These are phyloP conservation scores for Dinothrombium tinctorium DNA, from an alignment of 1,140 invertebrate species.

Conservation along the genomic window DNA sequence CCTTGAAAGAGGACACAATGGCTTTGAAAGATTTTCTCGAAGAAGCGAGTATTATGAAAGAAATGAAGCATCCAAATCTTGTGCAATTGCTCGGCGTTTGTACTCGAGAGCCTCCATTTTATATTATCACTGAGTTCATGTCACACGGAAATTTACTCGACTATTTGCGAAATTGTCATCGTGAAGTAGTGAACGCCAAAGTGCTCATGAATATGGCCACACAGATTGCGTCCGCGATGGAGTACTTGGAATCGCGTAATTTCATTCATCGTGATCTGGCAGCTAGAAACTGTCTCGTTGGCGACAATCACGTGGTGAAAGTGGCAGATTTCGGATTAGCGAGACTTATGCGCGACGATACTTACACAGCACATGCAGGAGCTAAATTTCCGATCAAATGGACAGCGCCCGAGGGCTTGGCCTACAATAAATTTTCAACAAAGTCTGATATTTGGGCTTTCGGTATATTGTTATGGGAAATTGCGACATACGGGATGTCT, in stretches of 20 bases:
- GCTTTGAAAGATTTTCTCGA: slow-evolving; percentile 95
- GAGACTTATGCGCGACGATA: slow-evolving; percentile 84
- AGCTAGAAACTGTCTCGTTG: slow-evolving; percentile 90
- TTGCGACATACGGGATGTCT: slow-evolving; percentile 95
- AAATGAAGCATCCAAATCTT: slow-evolving; percentile 96
- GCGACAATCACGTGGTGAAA: slow-evolving; percentile 77
- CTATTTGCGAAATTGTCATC: slow-evolving; percentile 4
- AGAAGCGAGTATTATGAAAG: slow-evolving; percentile 98
- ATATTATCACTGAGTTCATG: slow-evolving; percentile 99
- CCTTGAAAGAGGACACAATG: slow-evolving; percentile 98
- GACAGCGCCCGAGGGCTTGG: slow-evolving; percentile 95
- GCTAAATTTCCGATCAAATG: slow-evolving; percentile 99
- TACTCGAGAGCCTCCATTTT: slow-evolving; percentile 90
- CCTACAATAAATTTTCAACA: slow-evolving; percentile 96
- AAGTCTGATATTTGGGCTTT: slow-evolving; percentile 64
- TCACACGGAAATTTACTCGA: slow-evolving; percentile 25
- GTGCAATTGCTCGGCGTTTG: slow-evolving; percentile 92
- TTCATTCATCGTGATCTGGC: slow-evolving; percentile 98
- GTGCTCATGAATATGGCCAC: slow-evolving; percentile 97
- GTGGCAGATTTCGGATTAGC: slow-evolving; percentile 93
- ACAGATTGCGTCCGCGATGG: slow-evolving; percentile 95
- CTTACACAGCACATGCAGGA: slow-evolving; percentile 90
- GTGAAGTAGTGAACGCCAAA: slow-evolving; percentile 31
- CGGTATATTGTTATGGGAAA: slow-evolving; percentile 94
- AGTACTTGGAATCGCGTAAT: slow-evolving; percentile 78